A percentile compares a stretch with the other conserved stretches of the same genome.
phyloP scores from a whole-genome alignment of 2,888 invertebrate genomes.

The Elgonia sp. region DNA sequence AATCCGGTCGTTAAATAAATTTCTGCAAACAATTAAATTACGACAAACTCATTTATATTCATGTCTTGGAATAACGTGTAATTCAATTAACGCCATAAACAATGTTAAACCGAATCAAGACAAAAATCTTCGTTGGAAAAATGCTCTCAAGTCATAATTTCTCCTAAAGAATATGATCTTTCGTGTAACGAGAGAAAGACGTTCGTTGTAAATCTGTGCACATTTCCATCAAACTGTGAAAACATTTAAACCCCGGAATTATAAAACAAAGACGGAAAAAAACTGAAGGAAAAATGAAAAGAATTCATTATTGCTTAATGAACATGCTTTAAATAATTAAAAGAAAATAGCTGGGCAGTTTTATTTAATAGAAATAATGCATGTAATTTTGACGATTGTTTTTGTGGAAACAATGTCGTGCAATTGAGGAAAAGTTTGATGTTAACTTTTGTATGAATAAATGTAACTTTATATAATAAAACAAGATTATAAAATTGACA shows the following conservation, averaged over 20 bases:
- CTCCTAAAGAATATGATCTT: not conserved
- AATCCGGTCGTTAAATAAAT: conserved; percentile 25
- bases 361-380: no score
- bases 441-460: no score
- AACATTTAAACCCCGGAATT: conserved; percentile 1
- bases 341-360: no score
- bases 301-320: no score
- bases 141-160: conserved; percentile 8
- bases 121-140: not conserved
- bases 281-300: not conserved
- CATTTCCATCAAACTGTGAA: conserved; percentile 9
- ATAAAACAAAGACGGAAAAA: conserved; percentile 12
- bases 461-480: no score
- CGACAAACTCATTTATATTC: not conserved
- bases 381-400: no score
- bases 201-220: conserved; percentile 1
- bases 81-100: conserved; percentile 24
- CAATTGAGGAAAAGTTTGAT: no score
- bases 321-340: no score
- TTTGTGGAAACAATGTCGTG: no score
- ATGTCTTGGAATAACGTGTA: not conserved
- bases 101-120: conserved; percentile 18
- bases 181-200: conserved; percentile 6
- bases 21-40: conserved; percentile 38
- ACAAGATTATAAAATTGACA: no score